A percentile compares a stretch with the other conserved stretches of the same genome.
Evolutionary conservation across 2,888 invertebrate species (phyloP).

Genomic region (Ferrisia virgata): DNA sequence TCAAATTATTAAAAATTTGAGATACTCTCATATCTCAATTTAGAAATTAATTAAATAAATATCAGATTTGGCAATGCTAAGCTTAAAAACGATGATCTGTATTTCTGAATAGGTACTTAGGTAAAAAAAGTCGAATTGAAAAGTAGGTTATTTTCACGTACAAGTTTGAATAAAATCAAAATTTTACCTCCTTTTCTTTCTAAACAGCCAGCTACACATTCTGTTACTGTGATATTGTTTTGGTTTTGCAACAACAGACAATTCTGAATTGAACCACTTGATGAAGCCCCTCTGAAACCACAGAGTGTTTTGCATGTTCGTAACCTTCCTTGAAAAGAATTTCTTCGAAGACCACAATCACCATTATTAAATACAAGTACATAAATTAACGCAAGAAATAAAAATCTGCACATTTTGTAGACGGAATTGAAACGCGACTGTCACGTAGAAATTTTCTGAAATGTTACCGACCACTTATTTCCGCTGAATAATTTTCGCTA

Average conservation of each 20-base stretch:
- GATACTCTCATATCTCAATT: no score
- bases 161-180: not conserved
- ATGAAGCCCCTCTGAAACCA: not conserved
- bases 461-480: not conserved
- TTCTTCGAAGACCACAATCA: not conserved
- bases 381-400: not conserved
- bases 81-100: no score
- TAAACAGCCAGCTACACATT: not conserved
- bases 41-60: no score
- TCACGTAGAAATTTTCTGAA: not conserved
- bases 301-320: not conserved
- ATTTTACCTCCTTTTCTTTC: not conserved
- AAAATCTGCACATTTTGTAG: not conserved
- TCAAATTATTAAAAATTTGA: no score
- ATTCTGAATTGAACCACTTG: not conserved
- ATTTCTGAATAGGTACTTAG: not conserved
- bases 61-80: no score
- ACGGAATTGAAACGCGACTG: not conserved
- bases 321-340: slow-evolving; percentile 11
- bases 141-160: no score
- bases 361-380: not conserved
- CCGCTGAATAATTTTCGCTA: not conserved
- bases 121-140: no score
- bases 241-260: not conserved
- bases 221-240: not conserved